Evolutionary conservation across 1,140 invertebrate genomes (phyloP), one percentile per base, ranked within the genome.

Genomic region (Heliothis virescens): DNA sequence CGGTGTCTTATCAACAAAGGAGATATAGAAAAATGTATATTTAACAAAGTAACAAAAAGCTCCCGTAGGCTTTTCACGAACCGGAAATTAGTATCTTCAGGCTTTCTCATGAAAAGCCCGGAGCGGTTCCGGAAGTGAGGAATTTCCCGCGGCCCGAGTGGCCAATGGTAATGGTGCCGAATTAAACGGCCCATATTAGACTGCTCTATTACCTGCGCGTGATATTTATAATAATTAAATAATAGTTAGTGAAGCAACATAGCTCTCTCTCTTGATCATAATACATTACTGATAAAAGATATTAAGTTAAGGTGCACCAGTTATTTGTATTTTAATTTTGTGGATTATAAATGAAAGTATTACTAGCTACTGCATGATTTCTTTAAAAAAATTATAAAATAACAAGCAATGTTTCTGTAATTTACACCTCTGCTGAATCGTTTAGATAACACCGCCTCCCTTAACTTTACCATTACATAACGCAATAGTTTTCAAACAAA

Each of bases 51-150:
- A 81, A 83, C 79, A 84, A 86, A 83, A 80, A 76, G 50, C 53
- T 55, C 79, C 50, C 72, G 81, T 65, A 65, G 71, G 79, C 80
- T 78, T 80, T 78, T 82, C 74, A 59, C 81, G 71, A 76, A 83
- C 77, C 83, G 85, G 85, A 86, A 86, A 86, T 86, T 84, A 85
- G 83, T 83, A 82, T 82, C 85, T 84, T 84, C 75, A 83, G 79
- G 80, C 79, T 78, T 79, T 76, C 81, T 74, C 82, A 53, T 82
- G 79, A 71, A 82, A 85, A 83, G 75, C 75, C 80, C 53, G 63
- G 74, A 73, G 80, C 79, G 73, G 63, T 57, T 11, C 79, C 83
- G 85, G 85, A 86, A 86, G 80, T 83, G 79, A 84, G 63, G 83
- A 85, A 86, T 84, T 86, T 86, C 83, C 85, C 75, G 55, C 65